Evolutionary conservation across 2,113 vertebrate species (phyloP).

Genomic region (Sebastes fasciatus): DNA sequence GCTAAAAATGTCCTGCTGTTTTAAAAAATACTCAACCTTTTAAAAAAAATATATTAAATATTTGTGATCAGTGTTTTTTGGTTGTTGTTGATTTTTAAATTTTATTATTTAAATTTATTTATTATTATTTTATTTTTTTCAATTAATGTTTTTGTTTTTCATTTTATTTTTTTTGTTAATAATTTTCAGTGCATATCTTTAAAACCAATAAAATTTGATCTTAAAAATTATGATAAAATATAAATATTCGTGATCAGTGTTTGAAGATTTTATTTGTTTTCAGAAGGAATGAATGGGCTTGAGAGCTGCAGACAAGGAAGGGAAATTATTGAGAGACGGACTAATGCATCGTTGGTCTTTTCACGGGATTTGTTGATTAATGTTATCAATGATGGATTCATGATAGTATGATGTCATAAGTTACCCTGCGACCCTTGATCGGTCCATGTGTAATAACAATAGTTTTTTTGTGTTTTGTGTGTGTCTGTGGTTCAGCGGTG

Average conservation of each 20-base stretch:
- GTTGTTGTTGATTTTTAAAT: neutral
- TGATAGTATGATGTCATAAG: neutral
- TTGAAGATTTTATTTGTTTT: neutral
- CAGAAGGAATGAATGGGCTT: neutral
- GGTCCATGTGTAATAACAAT: neutral
- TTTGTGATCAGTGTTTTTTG: neutral
- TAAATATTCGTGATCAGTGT: neutral
- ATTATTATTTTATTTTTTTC: too few relatives aligned
- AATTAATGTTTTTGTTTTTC: too few relatives aligned
- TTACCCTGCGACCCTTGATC: neutral
- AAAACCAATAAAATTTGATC: too few relatives aligned
- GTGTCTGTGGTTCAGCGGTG: slow-evolving; percentile 55
- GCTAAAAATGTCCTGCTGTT: neutral
- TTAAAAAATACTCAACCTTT: neutral
- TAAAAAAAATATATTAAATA: neutral
- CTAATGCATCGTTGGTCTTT: neutral
- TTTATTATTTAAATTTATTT: too few relatives aligned
- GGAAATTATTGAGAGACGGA: neutral
- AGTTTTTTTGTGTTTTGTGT: neutral
- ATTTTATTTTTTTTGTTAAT: too few relatives aligned
- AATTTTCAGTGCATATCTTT: too few relatives aligned
- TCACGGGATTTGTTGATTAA: neutral
- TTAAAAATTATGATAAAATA: too few relatives aligned
- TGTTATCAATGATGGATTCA: neutral
- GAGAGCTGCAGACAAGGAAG: neutral